Conservation (phyloP, 1,140 invertebrate genomes). For the Onthophagus taurus region DNA sequence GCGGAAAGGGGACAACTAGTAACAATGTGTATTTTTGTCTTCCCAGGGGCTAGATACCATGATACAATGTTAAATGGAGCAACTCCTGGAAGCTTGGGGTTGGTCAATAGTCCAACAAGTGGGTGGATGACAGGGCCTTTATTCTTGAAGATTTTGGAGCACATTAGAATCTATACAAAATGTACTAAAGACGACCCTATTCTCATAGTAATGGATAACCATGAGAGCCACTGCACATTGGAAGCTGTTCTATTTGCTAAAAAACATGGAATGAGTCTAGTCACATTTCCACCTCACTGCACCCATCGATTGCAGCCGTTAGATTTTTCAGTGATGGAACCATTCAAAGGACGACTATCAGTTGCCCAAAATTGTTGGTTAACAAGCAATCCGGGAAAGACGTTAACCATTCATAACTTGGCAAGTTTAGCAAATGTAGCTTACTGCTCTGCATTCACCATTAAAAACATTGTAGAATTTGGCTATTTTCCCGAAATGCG, state of each 20-base stretch:
- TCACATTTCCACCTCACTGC: constrained; percentile 14
- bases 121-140: constrained; percentile 3
- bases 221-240: constrained; percentile 1
- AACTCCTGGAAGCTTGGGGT: constrained; percentile 1
- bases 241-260: neutral
- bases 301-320: constrained; percentile 17
- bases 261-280: constrained; percentile 20
- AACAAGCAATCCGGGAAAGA: too few relatives aligned
- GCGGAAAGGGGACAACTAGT: too few relatives aligned
- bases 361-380: too few relatives aligned
- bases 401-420: too few relatives aligned
- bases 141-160: neutral
- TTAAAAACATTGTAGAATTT: constrained; percentile 1
- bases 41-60: constrained; percentile 1
- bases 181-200: neutral
- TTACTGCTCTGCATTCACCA: neutral
- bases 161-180: too few relatives aligned
- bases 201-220: neutral
- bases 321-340: constrained; percentile 18
- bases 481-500: neutral
- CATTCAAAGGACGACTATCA: too few relatives aligned
- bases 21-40: constrained; percentile 1
- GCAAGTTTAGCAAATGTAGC: neutral
- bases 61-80: constrained; percentile 1
- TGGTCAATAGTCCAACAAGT: constrained; percentile 1